phyloP scores from a whole-genome alignment of 2,113 vertebrate species.

The Lamprotornis superbus region DNA sequence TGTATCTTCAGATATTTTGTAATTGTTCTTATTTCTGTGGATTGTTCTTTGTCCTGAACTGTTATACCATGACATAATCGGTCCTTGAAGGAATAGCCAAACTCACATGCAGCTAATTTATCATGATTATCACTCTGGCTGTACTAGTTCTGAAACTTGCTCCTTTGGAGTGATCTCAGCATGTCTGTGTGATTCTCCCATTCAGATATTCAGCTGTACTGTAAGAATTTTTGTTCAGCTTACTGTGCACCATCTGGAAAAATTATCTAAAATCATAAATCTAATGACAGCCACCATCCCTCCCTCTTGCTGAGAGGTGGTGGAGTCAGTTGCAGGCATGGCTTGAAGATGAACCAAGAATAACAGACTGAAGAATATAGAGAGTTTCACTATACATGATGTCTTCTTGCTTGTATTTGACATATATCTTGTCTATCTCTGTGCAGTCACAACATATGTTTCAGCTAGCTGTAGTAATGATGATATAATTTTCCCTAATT shows the following conservation, averaged over 20 bases:
- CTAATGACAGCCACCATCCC: neutral
- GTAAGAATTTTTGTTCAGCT: neutral
- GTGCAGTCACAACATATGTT: neutral
- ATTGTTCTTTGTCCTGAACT: neutral
- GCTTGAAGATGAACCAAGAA: neutral
- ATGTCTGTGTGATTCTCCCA: neutral
- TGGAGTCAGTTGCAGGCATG: neutral
- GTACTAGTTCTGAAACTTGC: neutral
- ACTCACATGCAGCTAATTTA: neutral
- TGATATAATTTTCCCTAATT: neutral
- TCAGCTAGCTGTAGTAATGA: neutral
- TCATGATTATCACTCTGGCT: neutral
- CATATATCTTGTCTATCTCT: neutral
- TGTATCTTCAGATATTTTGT: neutral
- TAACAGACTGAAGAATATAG: neutral
- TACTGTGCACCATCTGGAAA: conserved; percentile 35
- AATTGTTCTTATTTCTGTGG: neutral
- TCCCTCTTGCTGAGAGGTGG: neutral
- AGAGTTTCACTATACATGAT: neutral
- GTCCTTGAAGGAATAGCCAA: neutral
- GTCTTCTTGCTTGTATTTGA: neutral
- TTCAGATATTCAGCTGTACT: neutral
- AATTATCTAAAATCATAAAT: conserved; percentile 14
- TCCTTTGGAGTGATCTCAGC: neutral
- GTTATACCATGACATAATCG: neutral